Evolutionary conservation across 64 coral and sea anemone genomes (phyloP).

Genomic region (Montipora efflorescens): DNA sequence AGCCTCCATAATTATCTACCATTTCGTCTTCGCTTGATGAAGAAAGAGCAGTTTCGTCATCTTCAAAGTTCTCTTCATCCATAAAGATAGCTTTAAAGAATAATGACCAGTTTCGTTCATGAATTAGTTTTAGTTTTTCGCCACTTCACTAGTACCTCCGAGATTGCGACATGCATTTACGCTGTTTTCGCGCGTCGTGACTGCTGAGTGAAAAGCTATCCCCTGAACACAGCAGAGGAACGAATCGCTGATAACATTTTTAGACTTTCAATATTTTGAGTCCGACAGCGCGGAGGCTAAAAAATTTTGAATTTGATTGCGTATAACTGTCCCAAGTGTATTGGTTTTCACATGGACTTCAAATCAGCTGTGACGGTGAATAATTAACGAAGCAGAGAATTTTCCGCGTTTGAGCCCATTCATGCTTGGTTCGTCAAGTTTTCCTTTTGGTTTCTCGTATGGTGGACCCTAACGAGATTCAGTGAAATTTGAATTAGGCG

Average conservation of each 20-base stretch:
- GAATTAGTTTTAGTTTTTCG: not conserved
- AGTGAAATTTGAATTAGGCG: not conserved
- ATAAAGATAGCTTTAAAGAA: not conserved
- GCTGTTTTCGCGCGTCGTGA: not conserved
- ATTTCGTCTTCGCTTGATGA: slow-evolving; percentile 21
- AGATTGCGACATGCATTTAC: not conserved
- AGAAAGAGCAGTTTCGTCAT: not conserved
- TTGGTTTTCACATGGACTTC: not conserved
- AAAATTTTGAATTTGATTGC: not conserved
- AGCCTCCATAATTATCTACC: not conserved
- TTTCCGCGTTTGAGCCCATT: not conserved
- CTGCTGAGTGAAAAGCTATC: not conserved
- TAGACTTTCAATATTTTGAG: not conserved
- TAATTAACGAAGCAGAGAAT: not conserved
- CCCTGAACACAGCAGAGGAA: not conserved
- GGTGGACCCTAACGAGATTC: no score
- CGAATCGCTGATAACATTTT: not conserved
- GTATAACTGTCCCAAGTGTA: not conserved
- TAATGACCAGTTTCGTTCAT: not conserved
- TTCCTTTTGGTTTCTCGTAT: not conserved
- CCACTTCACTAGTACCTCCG: not conserved
- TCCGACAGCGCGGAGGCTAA: not conserved
- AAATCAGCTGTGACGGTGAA: not conserved
- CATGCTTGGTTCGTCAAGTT: not conserved
- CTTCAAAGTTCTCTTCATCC: not conserved